A percentile compares a stretch with the other conserved stretches of the same genome.
Evolutionary conservation across 2,113 vertebrate species (phyloP).

Genomic region (Alligator sinensis): DNA sequence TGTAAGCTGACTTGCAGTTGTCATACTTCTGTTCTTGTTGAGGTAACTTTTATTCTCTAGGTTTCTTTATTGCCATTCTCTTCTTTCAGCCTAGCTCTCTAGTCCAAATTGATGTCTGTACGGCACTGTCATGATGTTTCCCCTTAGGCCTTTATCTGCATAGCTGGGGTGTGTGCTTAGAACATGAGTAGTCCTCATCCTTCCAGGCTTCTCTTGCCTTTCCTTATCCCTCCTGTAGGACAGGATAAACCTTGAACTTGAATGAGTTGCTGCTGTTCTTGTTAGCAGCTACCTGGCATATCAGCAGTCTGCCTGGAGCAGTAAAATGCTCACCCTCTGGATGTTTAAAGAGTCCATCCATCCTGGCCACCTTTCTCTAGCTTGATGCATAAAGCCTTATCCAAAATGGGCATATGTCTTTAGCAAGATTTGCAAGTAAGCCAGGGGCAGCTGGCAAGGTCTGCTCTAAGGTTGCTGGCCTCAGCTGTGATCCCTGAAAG

Average conservation of each 20-base stretch:
- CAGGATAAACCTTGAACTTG: background rate
- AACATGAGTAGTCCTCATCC: background rate
- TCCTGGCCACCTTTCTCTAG: background rate
- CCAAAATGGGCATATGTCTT: constrained; percentile 25
- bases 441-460: too few species aligned
- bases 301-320: background rate
- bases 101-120: background rate
- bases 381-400: background rate
- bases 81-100: constrained; percentile 10
- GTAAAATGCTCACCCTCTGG: background rate
- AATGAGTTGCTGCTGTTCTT: background rate
- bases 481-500: background rate
- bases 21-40: background rate
- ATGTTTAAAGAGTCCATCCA: constrained; percentile 46
- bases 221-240: constrained; percentile 4
- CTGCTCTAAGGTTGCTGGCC: background rate
- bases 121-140: too few species aligned
- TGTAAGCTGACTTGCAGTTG: too few species aligned
- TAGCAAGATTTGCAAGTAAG: background rate
- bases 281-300: background rate
- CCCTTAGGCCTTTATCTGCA: too few species aligned
- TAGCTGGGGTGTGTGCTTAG: too few species aligned
- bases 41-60: constrained; percentile 39
- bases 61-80: constrained; percentile 31
- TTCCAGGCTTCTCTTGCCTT: constrained; percentile 47